These are phyloP conservation scores for Blennius ocellaris DNA, from an alignment of 2,113 vertebrate genomes.

Conservation along the genomic window DNA sequence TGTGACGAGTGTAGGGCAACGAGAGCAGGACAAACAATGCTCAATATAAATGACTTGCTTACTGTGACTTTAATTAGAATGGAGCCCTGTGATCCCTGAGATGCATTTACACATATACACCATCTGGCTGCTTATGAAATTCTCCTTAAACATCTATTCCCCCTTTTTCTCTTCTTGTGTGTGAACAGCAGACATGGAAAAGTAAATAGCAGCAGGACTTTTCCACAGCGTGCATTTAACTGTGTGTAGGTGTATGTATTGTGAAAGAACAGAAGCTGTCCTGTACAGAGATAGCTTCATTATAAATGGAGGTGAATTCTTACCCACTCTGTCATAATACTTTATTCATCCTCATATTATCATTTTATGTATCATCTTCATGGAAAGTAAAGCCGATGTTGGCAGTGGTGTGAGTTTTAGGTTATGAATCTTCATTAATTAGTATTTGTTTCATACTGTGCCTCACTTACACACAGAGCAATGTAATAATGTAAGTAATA, in stretches of 20 bases:
- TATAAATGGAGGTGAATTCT: not conserved
- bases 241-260: not conserved
- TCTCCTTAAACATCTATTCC: conserved; percentile 1
- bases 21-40: conserved; percentile 6
- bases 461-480: conserved; percentile 5
- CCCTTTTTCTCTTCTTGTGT: not conserved
- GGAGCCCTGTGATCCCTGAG: not conserved
- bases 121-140: conserved; percentile 27
- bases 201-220: not conserved
- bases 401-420: not conserved
- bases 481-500: not conserved
- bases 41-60: not conserved
- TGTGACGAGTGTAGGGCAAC: not conserved
- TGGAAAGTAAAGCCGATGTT: not conserved
- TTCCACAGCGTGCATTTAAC: not conserved
- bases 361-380: conserved; percentile 34
- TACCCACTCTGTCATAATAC: not conserved
- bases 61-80: conserved; percentile 41
- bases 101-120: conserved; percentile 6
- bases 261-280: not conserved
- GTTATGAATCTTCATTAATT: conserved; percentile 44
- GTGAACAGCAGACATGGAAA: not conserved
- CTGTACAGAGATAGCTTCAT: not conserved
- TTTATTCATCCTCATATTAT: conserved; percentile 20
- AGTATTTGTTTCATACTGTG: not conserved